Percentiles rank a stretch among this genome's conserved stretches.
These are phyloP conservation scores for Myripristis jacobus DNA, from an alignment of 2,797 vertebrate species.

Conservation along the genomic window DNA sequence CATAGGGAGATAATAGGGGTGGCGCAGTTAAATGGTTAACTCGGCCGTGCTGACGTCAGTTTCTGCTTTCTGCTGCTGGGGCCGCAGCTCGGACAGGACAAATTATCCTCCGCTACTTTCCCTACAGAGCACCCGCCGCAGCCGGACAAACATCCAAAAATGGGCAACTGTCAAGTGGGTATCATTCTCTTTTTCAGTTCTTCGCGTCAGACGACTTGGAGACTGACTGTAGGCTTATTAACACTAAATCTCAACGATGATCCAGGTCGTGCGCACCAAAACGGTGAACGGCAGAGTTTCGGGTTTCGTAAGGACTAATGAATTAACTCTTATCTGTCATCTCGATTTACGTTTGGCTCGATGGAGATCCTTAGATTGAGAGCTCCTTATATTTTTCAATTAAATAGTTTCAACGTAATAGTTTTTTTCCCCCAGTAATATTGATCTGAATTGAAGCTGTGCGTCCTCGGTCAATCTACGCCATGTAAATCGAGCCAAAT, in stretches of 20 bases:
- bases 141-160: constrained; percentile 39
- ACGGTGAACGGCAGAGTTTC: not conserved
- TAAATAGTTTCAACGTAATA: too few relatives aligned
- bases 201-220: not conserved
- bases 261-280: not conserved
- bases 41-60: constrained; percentile 74
- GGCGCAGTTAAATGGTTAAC: constrained; percentile 36
- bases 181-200: fast-evolving
- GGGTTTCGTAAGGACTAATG: too few relatives aligned
- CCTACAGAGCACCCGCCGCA: not conserved
- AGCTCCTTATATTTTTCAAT: too few relatives aligned
- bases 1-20: not conserved
- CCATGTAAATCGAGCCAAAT: not conserved
- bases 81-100: constrained; percentile 24
- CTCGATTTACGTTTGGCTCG: not conserved
- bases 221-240: not conserved
- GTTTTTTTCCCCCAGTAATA: too few relatives aligned
- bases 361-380: not conserved
- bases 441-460: too few relatives aligned
- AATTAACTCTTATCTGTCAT: not conserved
- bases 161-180: constrained; percentile 85
- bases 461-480: not conserved
- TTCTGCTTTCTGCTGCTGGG: constrained; percentile 16
- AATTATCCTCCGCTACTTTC: not conserved
- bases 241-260: not conserved